Evolutionary conservation across 1,140 invertebrate genomes (phyloP), one percentile per base, ranked within the genome.

Genomic region (Drosophila repleta): DNA sequence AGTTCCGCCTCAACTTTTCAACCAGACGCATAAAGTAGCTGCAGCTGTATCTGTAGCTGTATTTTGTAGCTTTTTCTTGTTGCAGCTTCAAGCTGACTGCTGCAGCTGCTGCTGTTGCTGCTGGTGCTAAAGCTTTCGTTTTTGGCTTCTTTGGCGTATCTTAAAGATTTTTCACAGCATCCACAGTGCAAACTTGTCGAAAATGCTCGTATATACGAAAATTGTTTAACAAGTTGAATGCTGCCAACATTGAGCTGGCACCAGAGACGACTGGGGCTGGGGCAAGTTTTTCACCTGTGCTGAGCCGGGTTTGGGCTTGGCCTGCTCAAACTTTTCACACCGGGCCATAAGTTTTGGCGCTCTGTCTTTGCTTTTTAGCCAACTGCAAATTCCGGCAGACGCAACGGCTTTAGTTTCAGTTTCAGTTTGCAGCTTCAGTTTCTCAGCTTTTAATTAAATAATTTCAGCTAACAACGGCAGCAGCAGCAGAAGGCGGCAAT

Each of bases 151-250:
- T 18, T 63, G 58, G 41, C 26, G 72, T 51, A 74, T 80, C 70
- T 80, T 75, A 41, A 85, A 82, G 83, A 87, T 87, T 87, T 69
- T 69, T 63, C 79, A 76, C 73, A 53, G 65, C 64, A 39, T 21
- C n/a, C n/a, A 29, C 29, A 29, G 29, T 8, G 65, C 61, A 85
- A 85, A 87, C 70, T 87, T 88, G 74, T 82, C 83, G 78, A 87
- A 88, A 88, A 82, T 81, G 32, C 49, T 61, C 56, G 48, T 51
- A 88, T 87, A 85, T 87, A 82, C 78, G 83, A 88, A 85, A 87
- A 87, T 82, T 87, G 82, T 87, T 87, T 88, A 87, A 87, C 82
- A 88, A 88, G 63, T 87, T 87, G 63, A 79, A 82, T 80, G 79
- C 74, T 65, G 45, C 56, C 70, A 71, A 41, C 60, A 15, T 39